phyloP scores from a whole-genome alignment of 2,888 invertebrate species.

The Salticus scenicus region DNA sequence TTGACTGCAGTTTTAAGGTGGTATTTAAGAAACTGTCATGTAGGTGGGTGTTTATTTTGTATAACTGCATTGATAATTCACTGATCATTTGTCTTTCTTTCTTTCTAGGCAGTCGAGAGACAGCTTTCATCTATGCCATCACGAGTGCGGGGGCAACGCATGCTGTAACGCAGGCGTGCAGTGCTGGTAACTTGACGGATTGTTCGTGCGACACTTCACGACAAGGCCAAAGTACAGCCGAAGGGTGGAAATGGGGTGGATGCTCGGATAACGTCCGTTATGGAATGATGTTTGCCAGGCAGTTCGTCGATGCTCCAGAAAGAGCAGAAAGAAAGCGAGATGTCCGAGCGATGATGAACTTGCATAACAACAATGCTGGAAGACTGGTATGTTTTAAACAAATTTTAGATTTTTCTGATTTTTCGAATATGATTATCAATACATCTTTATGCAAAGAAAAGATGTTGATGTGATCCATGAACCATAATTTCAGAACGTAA shows the following conservation, averaged over 20 bases:
- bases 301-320: constrained; percentile 80
- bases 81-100: not conserved
- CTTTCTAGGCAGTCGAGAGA: constrained; percentile 79
- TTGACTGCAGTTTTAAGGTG: no score
- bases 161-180: constrained; percentile 79
- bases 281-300: constrained; percentile 78
- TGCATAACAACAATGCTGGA: constrained; percentile 80
- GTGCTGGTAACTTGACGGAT: constrained; percentile 79
- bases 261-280: constrained; percentile 80
- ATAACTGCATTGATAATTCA: no score
- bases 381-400: constrained; percentile 76
- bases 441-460: no score
- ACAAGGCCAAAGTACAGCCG: constrained; percentile 77
- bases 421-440: no score
- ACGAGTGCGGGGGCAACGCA: constrained; percentile 80
- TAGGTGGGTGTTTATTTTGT: no score
- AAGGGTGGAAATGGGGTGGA: constrained; percentile 80
- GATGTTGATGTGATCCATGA: no score
- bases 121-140: constrained; percentile 80
- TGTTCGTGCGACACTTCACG: constrained; percentile 78
- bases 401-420: no score
- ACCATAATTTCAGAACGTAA: no score
- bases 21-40: no score
- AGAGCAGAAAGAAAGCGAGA: constrained; percentile 76
- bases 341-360: constrained; percentile 78